phyloP scores from a whole-genome alignment of 2,797 vertebrate genomes.

The Takifugu rubripes region DNA sequence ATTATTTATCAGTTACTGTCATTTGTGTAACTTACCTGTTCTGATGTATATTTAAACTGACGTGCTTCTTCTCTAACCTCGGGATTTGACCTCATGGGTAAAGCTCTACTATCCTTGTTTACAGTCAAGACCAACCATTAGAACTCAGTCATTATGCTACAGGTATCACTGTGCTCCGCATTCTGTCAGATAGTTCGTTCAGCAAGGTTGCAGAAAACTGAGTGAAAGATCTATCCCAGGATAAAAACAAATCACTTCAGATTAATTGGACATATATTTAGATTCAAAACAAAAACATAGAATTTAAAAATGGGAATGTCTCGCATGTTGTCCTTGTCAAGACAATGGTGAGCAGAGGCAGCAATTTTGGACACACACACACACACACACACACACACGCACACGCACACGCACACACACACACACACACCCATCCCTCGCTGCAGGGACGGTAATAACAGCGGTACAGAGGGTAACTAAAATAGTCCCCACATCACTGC shows the following conservation, averaged over 20 bases:
- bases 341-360: neutral
- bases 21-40: too few relatives aligned
- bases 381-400: too few relatives aligned
- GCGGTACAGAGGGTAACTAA: slow-evolving; percentile 29
- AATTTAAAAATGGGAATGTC: slow-evolving; percentile 1
- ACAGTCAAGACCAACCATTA: too few relatives aligned
- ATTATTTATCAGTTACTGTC: too few relatives aligned
- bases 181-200: slow-evolving; percentile 1
- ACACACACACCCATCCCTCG: too few relatives aligned
- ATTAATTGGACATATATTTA: neutral
- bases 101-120: too few relatives aligned
- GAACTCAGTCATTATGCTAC: neutral
- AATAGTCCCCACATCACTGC: slow-evolving; percentile 40
- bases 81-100: too few relatives aligned
- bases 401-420: too few relatives aligned
- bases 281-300: neutral
- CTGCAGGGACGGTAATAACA: slow-evolving; percentile 13
- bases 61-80: too few relatives aligned
- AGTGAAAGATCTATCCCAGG: slow-evolving; percentile 12
- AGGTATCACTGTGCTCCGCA: neutral
- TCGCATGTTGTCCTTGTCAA: neutral
- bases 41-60: too few relatives aligned
- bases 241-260: neutral
- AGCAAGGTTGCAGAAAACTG: slow-evolving; percentile 8
- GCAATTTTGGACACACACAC: too few relatives aligned